Evolutionary conservation across 2,888 invertebrate genomes (phyloP), one percentile per base, ranked within the genome.

Genomic region (Leucophora obtusa): DNA sequence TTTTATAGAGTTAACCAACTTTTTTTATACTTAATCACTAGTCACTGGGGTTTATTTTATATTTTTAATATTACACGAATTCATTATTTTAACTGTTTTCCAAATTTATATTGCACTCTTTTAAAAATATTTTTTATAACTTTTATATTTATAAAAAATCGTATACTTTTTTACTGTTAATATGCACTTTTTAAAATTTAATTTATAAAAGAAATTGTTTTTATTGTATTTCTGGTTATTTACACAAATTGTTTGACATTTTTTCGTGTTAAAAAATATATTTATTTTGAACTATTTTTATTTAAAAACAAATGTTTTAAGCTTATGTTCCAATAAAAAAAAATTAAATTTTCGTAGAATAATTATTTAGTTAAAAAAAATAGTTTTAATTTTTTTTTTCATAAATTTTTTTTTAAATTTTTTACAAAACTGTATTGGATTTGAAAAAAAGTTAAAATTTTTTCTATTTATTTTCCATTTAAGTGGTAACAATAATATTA

Each of bases 81-180:
- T 66, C 33, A 38, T 43, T 62, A 59, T 28, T 15, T 51, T 63
- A 11, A 50, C 50, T 53, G 60, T 11, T 6, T 51, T 66, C 60
- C 66, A 35, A 38, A 60, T 62, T 56, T 10, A 50, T 81, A 73
- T 79, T 66, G 72, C 69, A 78, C 68, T 68, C 47, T 51, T 60
- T 69, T 51, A 7, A 3, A 58, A 70, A 58, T 63, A 33, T 21
- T 28, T 68, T 66, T 14, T 60, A 35, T 74, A 24, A 28, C 4
- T 28, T 28, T 28, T 28, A 24, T 6, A 28, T 68, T 68, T 18
- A 28, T 47, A 59, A 81, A n/a, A 74, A 79, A 78, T 83, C 83
- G 82, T 83, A 82, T 82, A 83, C 82, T 82, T 81, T 28, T 58
- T 82, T 82, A 81, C 81, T 79, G 75, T 84, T 62, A 76, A 78